These are phyloP conservation scores for Megalopta genalis DNA, from an alignment of 1,140 invertebrate genomes.

Conservation along the genomic window DNA sequence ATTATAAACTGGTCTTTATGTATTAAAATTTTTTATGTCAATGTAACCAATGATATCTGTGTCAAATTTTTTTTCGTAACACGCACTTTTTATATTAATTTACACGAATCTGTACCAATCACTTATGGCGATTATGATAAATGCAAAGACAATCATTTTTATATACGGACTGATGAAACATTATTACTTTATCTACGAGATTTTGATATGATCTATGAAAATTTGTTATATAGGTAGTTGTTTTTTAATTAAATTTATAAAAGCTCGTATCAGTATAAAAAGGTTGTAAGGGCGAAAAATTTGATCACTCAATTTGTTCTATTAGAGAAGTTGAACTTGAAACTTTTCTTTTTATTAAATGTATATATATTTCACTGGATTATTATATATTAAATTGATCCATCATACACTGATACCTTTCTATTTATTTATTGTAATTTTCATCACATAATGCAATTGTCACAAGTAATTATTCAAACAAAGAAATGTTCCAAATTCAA, in stretches of 20 bases:
- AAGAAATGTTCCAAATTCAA: not conserved
- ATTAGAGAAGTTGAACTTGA: not conserved
- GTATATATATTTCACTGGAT: not conserved
- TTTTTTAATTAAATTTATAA: constrained; percentile 37
- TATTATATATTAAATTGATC: not conserved
- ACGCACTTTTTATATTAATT: constrained; percentile 39
- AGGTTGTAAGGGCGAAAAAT: constrained; percentile 4
- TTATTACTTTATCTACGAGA: constrained; percentile 24
- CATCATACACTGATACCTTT: not conserved
- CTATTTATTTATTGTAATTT: not conserved
- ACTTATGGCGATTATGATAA: constrained; percentile 41
- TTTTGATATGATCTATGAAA: constrained; percentile 25
- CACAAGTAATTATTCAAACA: not conserved
- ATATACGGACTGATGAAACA: constrained; percentile 32
- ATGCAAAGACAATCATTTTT: constrained; percentile 21
- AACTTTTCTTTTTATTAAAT: not conserved
- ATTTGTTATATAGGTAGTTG: constrained; percentile 8
- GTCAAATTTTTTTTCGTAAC: constrained; percentile 38
- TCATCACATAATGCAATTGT: not conserved
- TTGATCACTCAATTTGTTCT: not conserved
- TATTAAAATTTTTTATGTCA: constrained; percentile 66
- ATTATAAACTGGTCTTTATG: constrained; percentile 68
- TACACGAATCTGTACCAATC: constrained; percentile 33
- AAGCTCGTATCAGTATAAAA: constrained; percentile 37
- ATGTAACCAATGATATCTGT: constrained; percentile 64